Conservation (phyloP, 1,140 invertebrate genomes). For the Apolygus lucorum region DNA sequence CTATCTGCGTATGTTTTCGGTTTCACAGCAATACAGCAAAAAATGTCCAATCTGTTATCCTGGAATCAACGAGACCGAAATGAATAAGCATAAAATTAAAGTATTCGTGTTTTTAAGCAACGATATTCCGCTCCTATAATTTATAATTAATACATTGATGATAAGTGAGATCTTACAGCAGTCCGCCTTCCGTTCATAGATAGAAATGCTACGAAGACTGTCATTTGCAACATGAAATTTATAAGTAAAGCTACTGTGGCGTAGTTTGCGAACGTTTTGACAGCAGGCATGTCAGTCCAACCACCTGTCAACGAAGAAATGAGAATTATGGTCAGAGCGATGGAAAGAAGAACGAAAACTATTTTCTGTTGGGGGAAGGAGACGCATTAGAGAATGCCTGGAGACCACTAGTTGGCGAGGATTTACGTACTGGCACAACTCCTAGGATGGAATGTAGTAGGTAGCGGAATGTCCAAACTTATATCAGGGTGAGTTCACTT, state of each 20-base stretch:
- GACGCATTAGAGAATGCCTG: too few species aligned
- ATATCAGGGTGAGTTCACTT: too few species aligned
- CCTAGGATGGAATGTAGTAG: too few species aligned
- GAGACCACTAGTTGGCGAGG: too few species aligned
- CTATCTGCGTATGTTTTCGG: slow-evolving; percentile 50
- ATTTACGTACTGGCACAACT: too few species aligned
- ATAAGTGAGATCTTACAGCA: slow-evolving; percentile 47
- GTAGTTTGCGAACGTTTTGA: slow-evolving; percentile 92
- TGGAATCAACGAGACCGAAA: slow-evolving; percentile 33
- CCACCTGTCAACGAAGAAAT: too few species aligned
- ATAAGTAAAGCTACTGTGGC: slow-evolving; percentile 92
- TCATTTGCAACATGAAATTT: slow-evolving; percentile 96
- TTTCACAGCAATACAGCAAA: slow-evolving; percentile 66
- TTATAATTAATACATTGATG: neutral
- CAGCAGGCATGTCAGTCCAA: slow-evolving; percentile 94
- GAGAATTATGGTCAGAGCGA: too few species aligned
- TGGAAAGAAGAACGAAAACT: neutral
- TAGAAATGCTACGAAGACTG: slow-evolving; percentile 88
- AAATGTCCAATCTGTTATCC: slow-evolving; percentile 67
- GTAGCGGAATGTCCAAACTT: too few species aligned
- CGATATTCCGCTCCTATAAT: neutral
- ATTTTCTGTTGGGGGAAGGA: too few species aligned
- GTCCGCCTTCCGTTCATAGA: slow-evolving; percentile 78
- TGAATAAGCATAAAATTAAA: neutral
- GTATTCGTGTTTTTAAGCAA: neutral